Evolutionary conservation across 2,888 invertebrate genomes (phyloP).

Genomic region (Pantelozetes paolii): DNA sequence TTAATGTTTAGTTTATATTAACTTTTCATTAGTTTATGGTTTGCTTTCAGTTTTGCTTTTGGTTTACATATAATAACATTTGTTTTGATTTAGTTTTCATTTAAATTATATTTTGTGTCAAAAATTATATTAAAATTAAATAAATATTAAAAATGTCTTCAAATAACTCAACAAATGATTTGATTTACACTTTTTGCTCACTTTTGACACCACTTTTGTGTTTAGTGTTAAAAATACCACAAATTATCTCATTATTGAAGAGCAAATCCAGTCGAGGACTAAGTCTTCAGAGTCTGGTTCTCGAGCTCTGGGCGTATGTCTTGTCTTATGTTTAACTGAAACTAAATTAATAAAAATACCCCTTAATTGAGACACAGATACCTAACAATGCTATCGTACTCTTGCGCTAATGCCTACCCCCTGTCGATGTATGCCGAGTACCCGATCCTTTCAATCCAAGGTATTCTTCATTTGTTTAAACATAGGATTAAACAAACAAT

Average conservation of each 20-base stretch:
- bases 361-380: slow-evolving; percentile 20
- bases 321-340: not conserved
- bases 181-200: slow-evolving; percentile 25
- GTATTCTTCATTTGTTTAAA: not conserved
- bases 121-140: not conserved
- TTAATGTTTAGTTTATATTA: too few species aligned
- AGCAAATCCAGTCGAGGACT: slow-evolving; percentile 30
- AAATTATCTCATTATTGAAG: slow-evolving; percentile 1
- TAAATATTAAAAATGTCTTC: not conserved
- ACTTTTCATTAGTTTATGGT: too few species aligned
- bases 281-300: slow-evolving; percentile 28
- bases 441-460: slow-evolving; percentile 17
- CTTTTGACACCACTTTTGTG: slow-evolving; percentile 13
- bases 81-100: not conserved
- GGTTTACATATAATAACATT: too few species aligned
- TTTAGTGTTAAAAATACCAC: slow-evolving; percentile 28
- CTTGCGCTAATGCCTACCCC: slow-evolving; percentile 28
- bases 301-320: slow-evolving; percentile 36
- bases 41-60: too few species aligned
- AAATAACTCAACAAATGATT: not conserved
- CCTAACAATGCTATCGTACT: slow-evolving; percentile 33
- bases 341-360: not conserved
- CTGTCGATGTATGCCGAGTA: slow-evolving; percentile 25
- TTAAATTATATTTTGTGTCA: not conserved
- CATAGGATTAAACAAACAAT: not conserved